These are phyloP conservation scores for Diogma glabrata DNA, from an alignment of 2,888 invertebrate genomes.

Conservation along the genomic window DNA sequence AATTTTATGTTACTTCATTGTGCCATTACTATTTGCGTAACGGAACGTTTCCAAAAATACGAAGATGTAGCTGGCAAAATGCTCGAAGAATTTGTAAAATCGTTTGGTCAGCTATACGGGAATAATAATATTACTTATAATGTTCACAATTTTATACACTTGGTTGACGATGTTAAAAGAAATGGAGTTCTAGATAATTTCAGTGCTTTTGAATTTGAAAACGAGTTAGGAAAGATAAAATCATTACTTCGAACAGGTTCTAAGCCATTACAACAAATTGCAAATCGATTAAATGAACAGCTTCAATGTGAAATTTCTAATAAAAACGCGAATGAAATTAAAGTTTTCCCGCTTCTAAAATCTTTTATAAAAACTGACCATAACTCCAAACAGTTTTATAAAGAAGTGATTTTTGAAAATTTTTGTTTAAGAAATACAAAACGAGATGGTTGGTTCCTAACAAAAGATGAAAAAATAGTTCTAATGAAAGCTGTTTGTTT, in stretches of 20 bases:
- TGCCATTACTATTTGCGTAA: background rate
- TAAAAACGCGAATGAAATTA: background rate
- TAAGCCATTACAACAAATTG: background rate
- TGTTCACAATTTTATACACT: background rate
- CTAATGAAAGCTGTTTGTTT: background rate
- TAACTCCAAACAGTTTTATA: background rate
- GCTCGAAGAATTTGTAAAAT: background rate
- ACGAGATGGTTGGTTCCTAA: background rate
- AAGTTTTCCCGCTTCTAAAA: background rate
- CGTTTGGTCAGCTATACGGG: background rate
- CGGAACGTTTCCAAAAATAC: background rate
- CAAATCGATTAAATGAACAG: background rate
- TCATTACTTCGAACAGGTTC: background rate
- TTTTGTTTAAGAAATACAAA: background rate
- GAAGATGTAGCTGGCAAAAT: conserved; percentile 1
- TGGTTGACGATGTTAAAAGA: conserved; percentile 2
- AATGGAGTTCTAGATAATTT: background rate
- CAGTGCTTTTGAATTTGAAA: background rate
- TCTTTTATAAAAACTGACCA: background rate
- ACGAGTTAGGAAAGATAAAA: background rate
- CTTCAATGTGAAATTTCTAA: conserved; percentile 2
- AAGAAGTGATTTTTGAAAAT: background rate
- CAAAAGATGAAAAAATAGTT: background rate
- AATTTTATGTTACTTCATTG: conserved; percentile 1
- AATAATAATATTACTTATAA: background rate